A percentile compares a stretch with the other conserved stretches of the same genome.
Conservation (phyloP, 2,888 invertebrate species). For the Campoletis raptor region DNA sequence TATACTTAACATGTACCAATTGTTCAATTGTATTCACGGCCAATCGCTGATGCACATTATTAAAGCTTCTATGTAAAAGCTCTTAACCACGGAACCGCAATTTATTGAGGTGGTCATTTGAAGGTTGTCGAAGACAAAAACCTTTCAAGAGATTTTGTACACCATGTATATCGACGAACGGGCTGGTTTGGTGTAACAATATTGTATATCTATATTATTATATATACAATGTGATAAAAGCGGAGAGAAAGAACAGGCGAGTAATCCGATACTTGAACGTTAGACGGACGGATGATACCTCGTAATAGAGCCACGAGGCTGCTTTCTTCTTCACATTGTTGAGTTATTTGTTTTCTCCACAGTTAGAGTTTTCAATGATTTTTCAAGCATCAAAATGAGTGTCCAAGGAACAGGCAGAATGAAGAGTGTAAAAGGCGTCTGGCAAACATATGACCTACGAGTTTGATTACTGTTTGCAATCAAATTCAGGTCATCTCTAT, state of each 20-base stretch:
- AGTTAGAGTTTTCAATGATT: conserved; percentile 42
- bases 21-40: too few relatives aligned
- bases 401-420: background rate
- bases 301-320: conserved; percentile 60
- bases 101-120: background rate
- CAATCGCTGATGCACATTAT: too few relatives aligned
- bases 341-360: conserved; percentile 24
- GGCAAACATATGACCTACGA: too few relatives aligned
- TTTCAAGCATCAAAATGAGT: conserved; percentile 34
- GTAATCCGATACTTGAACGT: conserved; percentile 66
- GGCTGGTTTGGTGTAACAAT: conserved; percentile 54
- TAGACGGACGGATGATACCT: conserved; percentile 58
- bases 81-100: too few relatives aligned
- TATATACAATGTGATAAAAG: conserved; percentile 56
- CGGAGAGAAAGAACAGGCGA: conserved; percentile 39
- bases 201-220: conserved; percentile 60
- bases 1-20: too few relatives aligned
- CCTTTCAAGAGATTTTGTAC: conserved; percentile 27
- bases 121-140: background rate
- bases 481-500: too few relatives aligned
- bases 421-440: background rate
- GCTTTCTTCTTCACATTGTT: conserved; percentile 47
- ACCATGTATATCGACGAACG: conserved; percentile 37
- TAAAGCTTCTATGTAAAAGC: too few relatives aligned
- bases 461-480: too few relatives aligned